Base-by-base conservation (phyloP, 2,888 invertebrate genomes). In the Blastobasis lacticolella region DNA sequence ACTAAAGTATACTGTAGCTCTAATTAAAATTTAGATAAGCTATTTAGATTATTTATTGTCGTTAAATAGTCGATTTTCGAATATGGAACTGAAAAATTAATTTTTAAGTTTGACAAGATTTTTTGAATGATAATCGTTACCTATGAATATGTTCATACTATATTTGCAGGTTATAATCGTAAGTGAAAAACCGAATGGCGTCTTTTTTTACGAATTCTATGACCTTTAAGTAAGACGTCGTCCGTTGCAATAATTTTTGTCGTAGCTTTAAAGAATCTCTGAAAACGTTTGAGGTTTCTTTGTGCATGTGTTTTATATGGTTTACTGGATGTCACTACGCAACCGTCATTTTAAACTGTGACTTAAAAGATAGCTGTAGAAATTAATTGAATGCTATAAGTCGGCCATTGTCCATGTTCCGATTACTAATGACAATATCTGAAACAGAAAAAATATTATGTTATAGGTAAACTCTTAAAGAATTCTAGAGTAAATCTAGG, bases 121-220 rank as follows among this genome's bases (percentile, higher is more conserved):
- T 63, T 84, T 85, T 51, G 81, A 81, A 62, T 81, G 76, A 56
- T 77, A 79, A 64, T 71, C 65, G 67, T 83, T 82, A 55, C 79
- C 81, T 81, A 84, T 76, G 54, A 84, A 85, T 78, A 85, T 84
- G 71, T 86, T 86, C 86, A 86, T 86, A 70, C 64, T 71, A 71
- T 52, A 69, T 71, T 64, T 81, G 78, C 60, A 84, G 78, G 58
- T 82, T 81, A 75, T 86, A 84, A 56, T 86, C 85, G 64, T 80
- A 84, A 0, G 83, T 85, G 57, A 78, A 86, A 61, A 78, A 88
- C 55, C 88, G 87, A 55, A 87, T 88, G 0, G 88, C 88, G 86
- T 88, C 88, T 59, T 88, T 88, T 64, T 88, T 88, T 7, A 88
- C 82, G 58, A 85, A 88, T 57, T 88, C 87, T 38, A 82, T 78